These are phyloP conservation scores for Pasiphila rectangulata DNA, from an alignment of 2,888 invertebrate species.

Conservation along the genomic window DNA sequence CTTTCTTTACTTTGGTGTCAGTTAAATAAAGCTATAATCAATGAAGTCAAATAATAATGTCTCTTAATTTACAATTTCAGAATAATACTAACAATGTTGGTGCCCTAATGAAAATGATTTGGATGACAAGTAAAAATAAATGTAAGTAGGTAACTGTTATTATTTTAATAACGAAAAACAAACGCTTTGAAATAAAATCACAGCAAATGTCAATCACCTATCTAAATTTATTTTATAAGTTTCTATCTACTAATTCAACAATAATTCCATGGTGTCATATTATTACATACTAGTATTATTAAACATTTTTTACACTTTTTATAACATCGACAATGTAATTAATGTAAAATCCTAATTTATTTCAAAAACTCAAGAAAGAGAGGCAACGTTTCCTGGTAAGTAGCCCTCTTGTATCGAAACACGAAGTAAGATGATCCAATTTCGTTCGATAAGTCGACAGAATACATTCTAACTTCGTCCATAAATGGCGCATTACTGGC, in stretches of 20 bases:
- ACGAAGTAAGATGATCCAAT: constrained; percentile 47
- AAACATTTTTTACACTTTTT: background rate
- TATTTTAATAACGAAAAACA: background rate
- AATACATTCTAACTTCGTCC: constrained; percentile 73
- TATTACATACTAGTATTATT: constrained; percentile 34
- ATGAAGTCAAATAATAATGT: too few species aligned
- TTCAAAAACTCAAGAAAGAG: too few species aligned
- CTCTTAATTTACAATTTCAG: too few species aligned
- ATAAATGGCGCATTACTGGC: constrained; percentile 75
- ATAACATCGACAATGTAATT: background rate
- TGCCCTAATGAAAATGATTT: too few species aligned
- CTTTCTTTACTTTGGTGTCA: too few species aligned
- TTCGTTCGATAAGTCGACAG: constrained; percentile 63
- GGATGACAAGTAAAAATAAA: too few species aligned
- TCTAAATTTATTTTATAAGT: constrained; percentile 43
- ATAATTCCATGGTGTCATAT: constrained; percentile 50
- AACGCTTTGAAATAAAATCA: constrained; percentile 56
- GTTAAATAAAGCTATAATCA: too few species aligned
- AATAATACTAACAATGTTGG: too few species aligned
- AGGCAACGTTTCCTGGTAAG: background rate
- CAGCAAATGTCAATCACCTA: constrained; percentile 63
- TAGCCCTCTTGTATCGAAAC: constrained; percentile 30
- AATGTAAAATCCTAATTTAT: background rate
- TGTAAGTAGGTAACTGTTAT: background rate
- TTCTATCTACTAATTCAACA: constrained; percentile 41